Conservation (phyloP, 1,140 invertebrate genomes). For the Amphibalanus amphitrite region DNA sequence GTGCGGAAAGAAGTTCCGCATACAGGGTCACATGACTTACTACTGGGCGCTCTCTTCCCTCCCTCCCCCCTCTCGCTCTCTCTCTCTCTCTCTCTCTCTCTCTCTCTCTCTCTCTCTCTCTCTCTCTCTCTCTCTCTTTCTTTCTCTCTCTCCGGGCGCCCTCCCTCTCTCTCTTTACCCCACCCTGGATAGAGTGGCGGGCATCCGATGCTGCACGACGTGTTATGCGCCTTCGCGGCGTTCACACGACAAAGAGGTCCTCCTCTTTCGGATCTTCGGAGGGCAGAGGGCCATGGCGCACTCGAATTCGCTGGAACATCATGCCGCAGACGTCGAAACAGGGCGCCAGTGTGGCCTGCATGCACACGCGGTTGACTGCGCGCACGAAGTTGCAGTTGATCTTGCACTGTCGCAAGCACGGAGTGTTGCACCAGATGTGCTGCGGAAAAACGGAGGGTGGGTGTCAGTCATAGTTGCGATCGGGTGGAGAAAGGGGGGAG, state of each 20-base stretch:
- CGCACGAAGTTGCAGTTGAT: constrained; percentile 41
- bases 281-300: constrained; percentile 29
- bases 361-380: constrained; percentile 34
- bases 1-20: too few species aligned
- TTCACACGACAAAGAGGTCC: not conserved
- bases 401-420: constrained; percentile 42
- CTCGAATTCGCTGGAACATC: constrained; percentile 41
- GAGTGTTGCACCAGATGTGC: constrained; percentile 53
- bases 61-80: too few species aligned
- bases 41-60: too few species aligned
- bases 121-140: too few species aligned
- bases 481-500: not conserved
- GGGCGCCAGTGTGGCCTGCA: constrained; percentile 42
- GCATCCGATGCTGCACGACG: too few species aligned
- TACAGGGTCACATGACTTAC: too few species aligned
- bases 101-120: too few species aligned
- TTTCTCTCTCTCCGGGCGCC: too few species aligned
- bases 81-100: too few species aligned
- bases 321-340: constrained; percentile 41
- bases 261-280: not conserved
- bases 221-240: not conserved
- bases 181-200: too few species aligned
- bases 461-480: not conserved
- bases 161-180: too few species aligned
- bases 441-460: constrained; percentile 24